Base-by-base conservation (phyloP, 2,888 invertebrate species). In the Dynastes maya region DNA sequence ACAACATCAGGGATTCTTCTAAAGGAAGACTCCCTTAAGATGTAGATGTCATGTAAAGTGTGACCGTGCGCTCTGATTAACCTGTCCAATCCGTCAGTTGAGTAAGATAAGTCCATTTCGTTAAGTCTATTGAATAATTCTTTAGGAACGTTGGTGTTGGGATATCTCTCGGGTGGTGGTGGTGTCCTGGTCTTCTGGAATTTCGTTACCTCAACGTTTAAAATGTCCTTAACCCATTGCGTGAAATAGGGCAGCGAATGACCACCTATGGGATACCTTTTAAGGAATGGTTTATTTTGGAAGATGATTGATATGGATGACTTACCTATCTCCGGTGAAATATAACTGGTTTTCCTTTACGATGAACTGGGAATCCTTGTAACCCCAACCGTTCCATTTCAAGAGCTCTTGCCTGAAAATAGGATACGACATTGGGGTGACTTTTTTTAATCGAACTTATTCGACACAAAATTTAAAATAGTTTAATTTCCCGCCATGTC, bases 321-420 rank as follows among this genome's bases (percentile, higher is more conserved):
- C 79, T 89, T 88, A 97, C 96, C 96, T 94, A 86, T 94, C 91
- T 67, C 98, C 98, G 1, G 94, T 95, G 87, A 99, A 98, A 81
- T 92, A 91, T 68, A 96, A 91, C n/a, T 92, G 89, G 3, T 90
- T 90, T 80, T 93, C 90, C 83, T 93, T 91, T 5, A 95, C 87
- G 74, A 91, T 88, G 88, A 99, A 99, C 88, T 93, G 92, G 0
- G 98, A 97, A 89, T 99, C 98, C 82, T 95, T 95, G 91, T 98
- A 99, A n/a, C 99, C 99, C 99, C 99, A 99, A 29, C 99, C 99
- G 90, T 98, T 98, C 99, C 99, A 99, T 90, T 98, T 98, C 72
- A 99, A 90, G 51, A 96, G 89, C 76, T 97, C 95, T 89, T 98
- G 97, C 85, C 98, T 98, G 90, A 78, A 90, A 90, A 78, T 77